phyloP scores from a whole-genome alignment of 2,797 vertebrate species.

The Catharus ustulatus region DNA sequence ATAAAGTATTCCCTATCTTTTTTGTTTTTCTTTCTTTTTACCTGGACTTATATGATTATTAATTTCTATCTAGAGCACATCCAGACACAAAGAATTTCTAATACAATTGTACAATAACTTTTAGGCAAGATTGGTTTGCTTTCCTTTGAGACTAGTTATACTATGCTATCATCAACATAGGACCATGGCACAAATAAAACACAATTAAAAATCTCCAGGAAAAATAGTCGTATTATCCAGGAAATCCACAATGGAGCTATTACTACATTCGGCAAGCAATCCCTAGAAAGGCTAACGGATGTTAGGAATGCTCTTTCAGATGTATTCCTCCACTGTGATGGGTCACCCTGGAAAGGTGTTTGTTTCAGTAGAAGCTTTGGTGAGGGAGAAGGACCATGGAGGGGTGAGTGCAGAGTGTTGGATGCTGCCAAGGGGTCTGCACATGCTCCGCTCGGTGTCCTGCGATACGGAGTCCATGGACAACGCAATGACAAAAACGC shows the following conservation, averaged over 20 bases:
- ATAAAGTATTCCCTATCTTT: not conserved
- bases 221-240: not conserved
- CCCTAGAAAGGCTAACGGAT: not conserved
- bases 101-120: not conserved
- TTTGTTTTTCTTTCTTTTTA: not conserved
- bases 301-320: not conserved
- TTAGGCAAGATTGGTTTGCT: not conserved
- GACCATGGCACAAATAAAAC: not conserved
- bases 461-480: fast-evolving
- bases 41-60: not conserved
- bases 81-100: not conserved
- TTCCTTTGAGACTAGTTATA: not conserved
- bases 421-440: not conserved
- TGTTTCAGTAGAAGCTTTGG: not conserved
- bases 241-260: not conserved
- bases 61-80: not conserved
- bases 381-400: not conserved
- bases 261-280: not conserved
- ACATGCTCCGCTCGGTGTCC: fast-evolving
- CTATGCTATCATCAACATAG: fast-evolving
- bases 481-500: not conserved
- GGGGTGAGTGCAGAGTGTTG: not conserved
- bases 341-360: not conserved
- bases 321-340: not conserved
- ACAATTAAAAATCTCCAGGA: not conserved